A percentile compares a stretch with the other conserved stretches of the same genome.
Evolutionary conservation across 2,888 invertebrate species (phyloP).

Genomic region (Brachyopa scutellaris): DNA sequence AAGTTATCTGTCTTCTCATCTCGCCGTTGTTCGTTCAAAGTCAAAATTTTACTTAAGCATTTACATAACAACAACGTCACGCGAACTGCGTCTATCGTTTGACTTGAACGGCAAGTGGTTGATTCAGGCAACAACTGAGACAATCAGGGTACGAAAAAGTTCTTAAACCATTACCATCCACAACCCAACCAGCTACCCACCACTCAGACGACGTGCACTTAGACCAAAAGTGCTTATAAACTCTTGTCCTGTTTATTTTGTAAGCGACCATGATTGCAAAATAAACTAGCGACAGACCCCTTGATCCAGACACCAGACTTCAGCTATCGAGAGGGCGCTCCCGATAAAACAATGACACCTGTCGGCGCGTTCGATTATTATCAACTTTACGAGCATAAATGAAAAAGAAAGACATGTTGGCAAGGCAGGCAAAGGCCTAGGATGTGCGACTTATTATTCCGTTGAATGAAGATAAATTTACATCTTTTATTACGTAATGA

Average conservation of each 20-base stretch:
- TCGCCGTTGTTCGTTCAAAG: conserved; percentile 9
- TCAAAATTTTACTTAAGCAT: conserved; percentile 26
- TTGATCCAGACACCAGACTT: too few relatives aligned
- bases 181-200: not conserved
- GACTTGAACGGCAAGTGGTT: conserved; percentile 4
- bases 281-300: conserved; percentile 9
- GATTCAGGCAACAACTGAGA: conserved; percentile 18
- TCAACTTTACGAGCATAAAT: too few relatives aligned
- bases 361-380: conserved; percentile 14
- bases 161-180: not conserved
- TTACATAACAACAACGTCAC: conserved; percentile 39
- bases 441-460: too few relatives aligned
- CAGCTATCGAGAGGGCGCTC: too few relatives aligned
- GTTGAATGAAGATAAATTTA: too few relatives aligned
- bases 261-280: conserved; percentile 13
- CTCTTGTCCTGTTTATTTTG: conserved; percentile 30
- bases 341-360: conserved; percentile 11
- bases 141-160: not conserved
- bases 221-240: conserved; percentile 36
- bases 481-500: too few relatives aligned
- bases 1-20: conserved; percentile 31
- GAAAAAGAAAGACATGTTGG: too few relatives aligned
- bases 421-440: too few relatives aligned
- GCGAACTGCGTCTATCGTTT: conserved; percentile 8
- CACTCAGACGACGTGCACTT: not conserved